Base-by-base conservation (phyloP, 1,140 invertebrate genomes). In the Drosophila virilis region DNA sequence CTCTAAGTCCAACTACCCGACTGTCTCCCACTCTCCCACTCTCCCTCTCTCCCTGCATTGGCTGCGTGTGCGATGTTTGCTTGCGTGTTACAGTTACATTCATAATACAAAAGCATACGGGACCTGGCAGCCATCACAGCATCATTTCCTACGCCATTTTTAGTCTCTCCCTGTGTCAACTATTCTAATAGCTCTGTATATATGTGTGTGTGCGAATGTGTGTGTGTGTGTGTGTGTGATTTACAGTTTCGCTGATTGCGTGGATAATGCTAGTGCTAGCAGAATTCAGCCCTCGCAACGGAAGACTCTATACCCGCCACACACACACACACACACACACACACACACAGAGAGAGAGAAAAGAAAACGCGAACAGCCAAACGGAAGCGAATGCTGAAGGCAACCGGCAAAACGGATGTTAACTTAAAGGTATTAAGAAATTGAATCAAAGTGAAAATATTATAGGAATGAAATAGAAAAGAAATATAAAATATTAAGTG, bases 401-500 rank as follows among this genome's bases (percentile, higher is more conserved):
- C 67, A 69, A 58, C 69, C 83, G 69, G 77, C 83, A 82, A 89
- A 80, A 79, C 83, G 83, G 83, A 88, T 88, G 83, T 88, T 80
- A 89, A 89, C 83, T 88, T 88, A 89, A 88, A 89, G 84, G 77
- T 88, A 89, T 88, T 89, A 89, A 88, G 84, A 88, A 89, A 84
- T 88, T 88, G 80, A 88, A 88, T 88, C 84, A 88, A 89, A 80
- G 80, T 89, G 64, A 76, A 88, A 89, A 88, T 85, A 76, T 85
- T 81, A 76, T 74, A 86, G 37, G 46, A 76, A 78, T 57, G 78
- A 72, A 61, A 46, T 45, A 10, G 13, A 42, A 50, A 52, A 57
- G 17, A 42, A 73, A 32, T 50, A n/a, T 22, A 28, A 17, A 54
- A 54, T 48, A 28, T 28, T 28, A 28, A 28, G 38, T 40, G 65